Evolutionary conservation across 2,797 vertebrate species (phyloP).

Genomic region (Gouania willdenowi): DNA sequence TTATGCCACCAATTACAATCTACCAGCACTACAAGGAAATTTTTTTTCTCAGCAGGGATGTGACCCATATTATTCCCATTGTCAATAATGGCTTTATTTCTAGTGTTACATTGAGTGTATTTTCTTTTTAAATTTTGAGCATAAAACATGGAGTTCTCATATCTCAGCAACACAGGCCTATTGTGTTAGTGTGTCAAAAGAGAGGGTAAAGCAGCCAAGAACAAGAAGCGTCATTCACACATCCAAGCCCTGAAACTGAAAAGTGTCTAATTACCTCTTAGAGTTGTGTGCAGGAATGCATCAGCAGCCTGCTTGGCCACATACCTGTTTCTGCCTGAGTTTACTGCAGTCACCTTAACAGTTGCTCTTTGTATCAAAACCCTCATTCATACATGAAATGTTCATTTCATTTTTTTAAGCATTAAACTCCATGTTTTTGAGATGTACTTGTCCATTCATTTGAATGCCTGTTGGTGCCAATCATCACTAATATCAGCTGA

Average conservation of each 20-base stretch:
- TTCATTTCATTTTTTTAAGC: too few relatives aligned
- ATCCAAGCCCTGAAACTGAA: slow-evolving; percentile 28
- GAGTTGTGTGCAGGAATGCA: slow-evolving; percentile 41
- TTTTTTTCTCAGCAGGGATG: slow-evolving; percentile 24
- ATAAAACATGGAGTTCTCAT: too few relatives aligned
- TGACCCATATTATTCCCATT: background rate
- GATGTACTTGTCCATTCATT: too few relatives aligned
- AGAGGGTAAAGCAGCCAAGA: slow-evolving; percentile 7
- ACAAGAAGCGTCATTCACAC: slow-evolving; percentile 34
- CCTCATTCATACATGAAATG: too few relatives aligned
- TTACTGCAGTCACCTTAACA: slow-evolving; percentile 14
- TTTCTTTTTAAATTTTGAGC: too few relatives aligned
- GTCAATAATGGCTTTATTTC: too few relatives aligned
- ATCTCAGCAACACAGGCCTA: background rate
- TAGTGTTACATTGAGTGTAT: too few relatives aligned
- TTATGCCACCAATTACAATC: too few relatives aligned
- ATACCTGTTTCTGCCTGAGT: slow-evolving; percentile 35
- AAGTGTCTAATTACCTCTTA: slow-evolving; percentile 1
- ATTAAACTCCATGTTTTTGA: too few relatives aligned
- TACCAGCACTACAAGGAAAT: slow-evolving; percentile 9
- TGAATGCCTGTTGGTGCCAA: too few relatives aligned
- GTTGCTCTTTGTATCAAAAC: slow-evolving; percentile 8
- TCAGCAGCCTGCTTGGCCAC: slow-evolving; percentile 34
- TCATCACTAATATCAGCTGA: too few relatives aligned
- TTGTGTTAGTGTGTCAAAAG: slow-evolving; percentile 2